Conservation (phyloP, 1,140 invertebrate genomes). For the Meteorus sp. region DNA sequence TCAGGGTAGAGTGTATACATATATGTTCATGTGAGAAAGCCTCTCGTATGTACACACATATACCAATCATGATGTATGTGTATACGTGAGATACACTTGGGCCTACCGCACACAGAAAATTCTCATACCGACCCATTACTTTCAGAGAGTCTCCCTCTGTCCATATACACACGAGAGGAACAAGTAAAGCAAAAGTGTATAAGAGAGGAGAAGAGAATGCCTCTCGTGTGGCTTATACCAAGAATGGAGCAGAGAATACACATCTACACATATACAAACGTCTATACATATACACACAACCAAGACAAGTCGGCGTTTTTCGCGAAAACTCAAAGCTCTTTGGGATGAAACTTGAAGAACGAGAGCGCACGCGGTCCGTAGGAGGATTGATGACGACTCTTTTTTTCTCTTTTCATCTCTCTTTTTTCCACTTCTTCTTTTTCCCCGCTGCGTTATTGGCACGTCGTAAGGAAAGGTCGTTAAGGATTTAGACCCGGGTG, state of each 20-base stretch:
- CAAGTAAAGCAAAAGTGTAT: background rate
- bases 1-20: background rate
- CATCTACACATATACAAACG: too few relatives aligned
- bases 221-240: background rate
- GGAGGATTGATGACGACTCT: slow-evolving; percentile 20
- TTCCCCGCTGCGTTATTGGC: slow-evolving; percentile 23
- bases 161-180: background rate
- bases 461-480: slow-evolving; percentile 22
- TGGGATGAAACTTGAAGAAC: background rate
- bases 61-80: background rate
- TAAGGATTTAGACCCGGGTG: slow-evolving; percentile 13
- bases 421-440: too few relatives aligned
- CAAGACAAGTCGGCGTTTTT: too few relatives aligned
- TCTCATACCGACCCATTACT: background rate
- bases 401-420: too few relatives aligned
- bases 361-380: background rate
- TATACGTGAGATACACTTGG: background rate
- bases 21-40: background rate
- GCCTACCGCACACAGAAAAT: background rate
- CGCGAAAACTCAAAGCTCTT: background rate
- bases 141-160: background rate
- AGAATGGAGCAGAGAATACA: too few relatives aligned
- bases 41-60: background rate
- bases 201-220: background rate
- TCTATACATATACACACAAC: too few relatives aligned